phyloP scores from a whole-genome alignment of 2,888 invertebrate species.

The Strigamia transsilvanica region DNA sequence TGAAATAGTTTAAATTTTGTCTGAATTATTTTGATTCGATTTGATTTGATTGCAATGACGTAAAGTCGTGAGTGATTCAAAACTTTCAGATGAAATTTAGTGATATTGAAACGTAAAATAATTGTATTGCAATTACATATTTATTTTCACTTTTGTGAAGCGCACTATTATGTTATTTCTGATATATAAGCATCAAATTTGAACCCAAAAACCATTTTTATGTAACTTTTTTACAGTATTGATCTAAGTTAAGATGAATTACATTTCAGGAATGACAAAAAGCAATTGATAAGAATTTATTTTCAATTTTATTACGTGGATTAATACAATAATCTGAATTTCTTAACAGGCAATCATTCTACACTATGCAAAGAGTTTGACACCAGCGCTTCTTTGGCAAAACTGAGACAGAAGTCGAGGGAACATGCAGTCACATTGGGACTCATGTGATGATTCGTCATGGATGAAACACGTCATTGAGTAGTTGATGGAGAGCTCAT shows the following conservation, averaged over 20 bases:
- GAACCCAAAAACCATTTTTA: no score
- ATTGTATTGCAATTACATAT: no score
- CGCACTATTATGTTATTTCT: no score
- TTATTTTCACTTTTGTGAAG: no score
- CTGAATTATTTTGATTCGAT: neutral
- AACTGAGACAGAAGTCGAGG: constrained; percentile 55
- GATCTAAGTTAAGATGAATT: no score
- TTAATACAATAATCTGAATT: constrained; percentile 13
- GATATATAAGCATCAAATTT: no score
- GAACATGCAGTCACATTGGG: constrained; percentile 56
- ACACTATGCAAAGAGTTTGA: constrained; percentile 52
- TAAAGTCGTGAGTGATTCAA: neutral
- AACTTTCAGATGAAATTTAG: neutral
- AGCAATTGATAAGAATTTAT: no score
- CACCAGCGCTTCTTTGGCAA: constrained; percentile 55
- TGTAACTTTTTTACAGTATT: no score
- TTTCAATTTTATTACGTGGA: neutral
- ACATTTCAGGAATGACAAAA: no score
- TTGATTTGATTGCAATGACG: neutral
- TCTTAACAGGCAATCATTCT: constrained; percentile 51
- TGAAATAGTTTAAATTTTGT: neutral
- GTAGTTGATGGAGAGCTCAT: constrained; percentile 5
- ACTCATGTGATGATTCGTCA: constrained; percentile 53
- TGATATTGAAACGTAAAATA: neutral
- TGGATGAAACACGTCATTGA: constrained; percentile 16